Conservation (phyloP, 2,113 vertebrate species). For the Pithys albifrons region DNA sequence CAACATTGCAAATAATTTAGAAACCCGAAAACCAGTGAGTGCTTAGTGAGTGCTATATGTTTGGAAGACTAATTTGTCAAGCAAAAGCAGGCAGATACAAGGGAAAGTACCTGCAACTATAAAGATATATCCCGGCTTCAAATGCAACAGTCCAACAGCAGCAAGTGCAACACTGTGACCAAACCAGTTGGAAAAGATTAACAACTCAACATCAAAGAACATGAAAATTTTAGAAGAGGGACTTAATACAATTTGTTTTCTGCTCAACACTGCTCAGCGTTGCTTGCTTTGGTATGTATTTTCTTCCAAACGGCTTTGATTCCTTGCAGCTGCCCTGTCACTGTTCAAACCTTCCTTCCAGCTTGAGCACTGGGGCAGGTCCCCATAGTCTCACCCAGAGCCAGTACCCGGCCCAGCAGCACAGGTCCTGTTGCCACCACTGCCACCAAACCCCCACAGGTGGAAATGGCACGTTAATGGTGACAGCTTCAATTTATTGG, state of each 20-base stretch:
- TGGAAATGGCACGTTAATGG: background rate
- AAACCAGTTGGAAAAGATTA: background rate
- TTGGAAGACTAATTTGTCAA: background rate
- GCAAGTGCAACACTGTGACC: background rate
- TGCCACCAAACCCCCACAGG: background rate
- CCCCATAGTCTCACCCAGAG: background rate
- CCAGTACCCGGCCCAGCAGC: background rate
- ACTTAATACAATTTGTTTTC: background rate
- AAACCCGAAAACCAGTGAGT: background rate
- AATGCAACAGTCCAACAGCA: background rate
- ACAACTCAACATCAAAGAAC: background rate
- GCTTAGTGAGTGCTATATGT: background rate
- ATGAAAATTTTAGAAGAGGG: background rate
- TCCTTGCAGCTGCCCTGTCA: background rate
- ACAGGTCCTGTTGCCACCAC: background rate
- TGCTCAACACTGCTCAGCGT: background rate
- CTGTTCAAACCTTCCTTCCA: background rate
- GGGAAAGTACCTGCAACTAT: background rate
- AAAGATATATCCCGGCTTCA: background rate
- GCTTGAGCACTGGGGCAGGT: fast-evolving
- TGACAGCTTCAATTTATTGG: background rate
- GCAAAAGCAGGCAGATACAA: background rate
- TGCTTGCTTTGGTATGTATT: background rate
- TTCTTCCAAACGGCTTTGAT: background rate
- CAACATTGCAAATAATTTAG: background rate